Base-by-base conservation (phyloP, 92 coral and sea anemone species). In the Desmophyllum pertusum region DNA sequence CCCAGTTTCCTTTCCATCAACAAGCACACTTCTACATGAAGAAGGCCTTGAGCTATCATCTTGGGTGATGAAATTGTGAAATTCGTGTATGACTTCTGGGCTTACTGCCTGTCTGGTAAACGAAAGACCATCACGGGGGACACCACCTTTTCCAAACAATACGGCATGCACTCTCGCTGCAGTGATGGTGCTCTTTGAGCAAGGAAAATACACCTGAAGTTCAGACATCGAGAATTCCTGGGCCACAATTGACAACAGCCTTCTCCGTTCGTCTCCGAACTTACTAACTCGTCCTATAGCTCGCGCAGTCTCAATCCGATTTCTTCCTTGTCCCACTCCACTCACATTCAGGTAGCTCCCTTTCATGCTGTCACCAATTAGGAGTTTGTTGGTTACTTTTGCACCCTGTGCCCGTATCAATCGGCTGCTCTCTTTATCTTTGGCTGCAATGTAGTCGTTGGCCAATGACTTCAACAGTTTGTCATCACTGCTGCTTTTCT, bases 131-230 rank as follows among this genome's bases (percentile, higher is more conserved):
- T 76, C 33, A 1, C 43, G 67, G 30, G 92, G 75, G 0, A 51
- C 84, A 3, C 89, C 92, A 19, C 89, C 86, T 65, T 70, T 89
- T 19, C 92, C 89, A 80, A 89, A 89, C 68, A 89, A 62, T n/a
- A 69, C 21, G 17, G 83, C 86, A 89, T 84, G 92, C 18, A 80
- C 83, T 35, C 81, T 71, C 21, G 89, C 89, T 62, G 92, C 89
- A 29, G 92, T 64, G 13, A 89, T 74, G 10, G 89, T 89, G 21
- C n/a, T 50, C 40, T 59, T 73, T 3, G 86, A 45, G 67, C 76
- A 48, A 59, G 74, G 38, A 66, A 87, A 81, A 6, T 62, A n/a
- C 11, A 11, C 18, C 30, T 80, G 59, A 4, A 87, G 66, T 23
- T 45, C 77, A 39, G 31, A n/a, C n/a, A n/a, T n/a, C n/a, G n/a